Evolutionary conservation across 2,888 invertebrate species (phyloP).

Genomic region (Agrotis puta): DNA sequence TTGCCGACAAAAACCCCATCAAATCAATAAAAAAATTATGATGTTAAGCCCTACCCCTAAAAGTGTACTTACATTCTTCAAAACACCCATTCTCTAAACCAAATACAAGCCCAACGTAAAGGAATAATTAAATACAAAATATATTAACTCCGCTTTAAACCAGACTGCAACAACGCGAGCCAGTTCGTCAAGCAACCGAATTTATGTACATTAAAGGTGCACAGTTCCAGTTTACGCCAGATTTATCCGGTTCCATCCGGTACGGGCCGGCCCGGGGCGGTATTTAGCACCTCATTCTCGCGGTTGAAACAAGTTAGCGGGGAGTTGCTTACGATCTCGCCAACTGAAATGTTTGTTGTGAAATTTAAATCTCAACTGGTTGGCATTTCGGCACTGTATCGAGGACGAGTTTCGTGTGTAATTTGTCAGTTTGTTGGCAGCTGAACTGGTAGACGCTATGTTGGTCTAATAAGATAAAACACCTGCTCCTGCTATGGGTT

Average conservation of each 20-base stretch:
- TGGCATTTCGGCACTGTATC: conserved; percentile 75
- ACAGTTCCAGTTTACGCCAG: conserved; percentile 69
- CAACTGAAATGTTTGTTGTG: conserved; percentile 61
- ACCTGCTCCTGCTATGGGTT: neutral
- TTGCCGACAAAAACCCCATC: neutral
- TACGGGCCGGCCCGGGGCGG: conserved; percentile 73
- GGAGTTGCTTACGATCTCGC: conserved; percentile 62
- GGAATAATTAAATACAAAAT: conserved; percentile 44
- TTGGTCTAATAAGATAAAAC: neutral
- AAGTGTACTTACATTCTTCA: neutral
- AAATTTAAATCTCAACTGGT: conserved; percentile 62
- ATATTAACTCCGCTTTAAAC: conserved; percentile 41
- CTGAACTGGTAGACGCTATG: conserved; percentile 7
- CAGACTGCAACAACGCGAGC: conserved; percentile 53
- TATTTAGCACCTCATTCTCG: conserved; percentile 82
- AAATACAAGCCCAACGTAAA: conserved; percentile 14
- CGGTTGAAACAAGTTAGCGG: conserved; percentile 72
- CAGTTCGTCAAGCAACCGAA: conserved; percentile 64
- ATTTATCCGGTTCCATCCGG: conserved; percentile 73
- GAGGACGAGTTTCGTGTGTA: conserved; percentile 70
- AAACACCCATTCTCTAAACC: conserved; percentile 10
- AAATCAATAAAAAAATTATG: conserved; percentile 1
- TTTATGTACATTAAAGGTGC: conserved; percentile 65
- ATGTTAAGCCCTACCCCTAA: too few species aligned
- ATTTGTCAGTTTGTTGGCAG: conserved; percentile 27